Evolutionary conservation across 2,888 invertebrate genomes (phyloP), one percentile per base, ranked within the genome.

Genomic region (Melinaea menophilus): DNA sequence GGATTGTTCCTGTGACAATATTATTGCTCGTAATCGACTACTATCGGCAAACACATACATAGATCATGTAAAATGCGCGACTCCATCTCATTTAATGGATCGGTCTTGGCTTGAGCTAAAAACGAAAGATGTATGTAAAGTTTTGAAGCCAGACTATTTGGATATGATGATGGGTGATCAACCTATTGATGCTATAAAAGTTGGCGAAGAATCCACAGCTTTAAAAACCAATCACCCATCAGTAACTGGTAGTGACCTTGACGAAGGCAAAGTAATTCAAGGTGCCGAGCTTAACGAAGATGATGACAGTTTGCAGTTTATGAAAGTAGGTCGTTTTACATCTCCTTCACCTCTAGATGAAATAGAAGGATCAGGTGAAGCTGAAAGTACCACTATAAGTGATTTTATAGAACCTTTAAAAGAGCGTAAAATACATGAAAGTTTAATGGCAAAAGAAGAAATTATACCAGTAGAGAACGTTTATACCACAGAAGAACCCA

Each of bases 1-100:
- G 5, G 89, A 93, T 72, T 96, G 95, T 81, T 92, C 94, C 37
- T 95, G 95, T 76, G 91, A 92, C 68, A 94, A 94, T 63, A 81
- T 95, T 63, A 86, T 92, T 68, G 89, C 92, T 57, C 92, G 95
- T 69, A 93, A 95, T 74, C 89, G 90, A 71, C 80, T 95, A 71
- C 77, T 92, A 57, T 80, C 89, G 66, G 88, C 87, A 65, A 88
- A 90, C 64, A 89, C 93, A 22, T 89, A 87, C 61, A 92, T 93
- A 72, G 92, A 93, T 77, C 81, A 84, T 70, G 89, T 92, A 0
- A 81, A 86, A 70, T 94, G 95, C 81, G 81, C 79, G n/a, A 83
- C 86, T 59, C 94, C 94, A 0, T 48, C 69, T 33, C 90, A 89
- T 69, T 73, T 90, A 7, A 91, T 87, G 71, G 90, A 91, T n/a